Base-by-base conservation (phyloP, 2,888 invertebrate genomes). In the Lasius fuliginosus region DNA sequence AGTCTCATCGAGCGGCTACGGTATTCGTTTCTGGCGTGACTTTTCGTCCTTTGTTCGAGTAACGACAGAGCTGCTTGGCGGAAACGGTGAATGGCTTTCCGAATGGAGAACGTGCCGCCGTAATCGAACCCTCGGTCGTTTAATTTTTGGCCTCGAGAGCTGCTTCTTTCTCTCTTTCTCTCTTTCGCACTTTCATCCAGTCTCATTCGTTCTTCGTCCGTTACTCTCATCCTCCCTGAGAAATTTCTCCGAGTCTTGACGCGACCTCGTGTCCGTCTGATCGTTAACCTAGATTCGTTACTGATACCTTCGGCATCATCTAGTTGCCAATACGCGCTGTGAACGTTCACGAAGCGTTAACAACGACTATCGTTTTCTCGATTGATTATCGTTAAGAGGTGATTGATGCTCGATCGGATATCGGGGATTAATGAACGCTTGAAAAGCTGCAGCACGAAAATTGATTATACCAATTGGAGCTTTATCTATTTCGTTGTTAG, bases 221-320 rank as follows among this genome's bases (percentile, higher is more conserved):
- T 82, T 56, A 62, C 79, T 73, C 86, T 84, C 85, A 33, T 88
- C 83, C 64, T 82, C 81, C 46, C 69, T 65, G 74, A 81, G 79
- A 85, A 86, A 85, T 87, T 83, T 87, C 84, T 84, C 75, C 65
- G 58, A 64, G 53, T 77, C 82, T 56, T 62, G n/a, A 68, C 64
- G 65, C 71, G 68, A 62, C n/a, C 69, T 18, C 40, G 64, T 62
- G 75, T 85, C 76, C 83, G 77, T 85, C 85, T 84, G 90, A 90
- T 90, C 89, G 86, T 90, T 90, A 90, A 90, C 90, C 90, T 81
- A 90, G 87, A 90, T 89, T 84, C 82, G 30, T 67, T 69, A 71
- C 68, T 71, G 85, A 85, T 85, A 86, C 84, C 85, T 82, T 62
- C 65, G 75, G 85, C 86, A 74, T 75, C 76, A 86, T 82, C 69